Evolutionary conservation across 2,888 invertebrate species (phyloP).

Genomic region (Dichetophora obliterata): DNA sequence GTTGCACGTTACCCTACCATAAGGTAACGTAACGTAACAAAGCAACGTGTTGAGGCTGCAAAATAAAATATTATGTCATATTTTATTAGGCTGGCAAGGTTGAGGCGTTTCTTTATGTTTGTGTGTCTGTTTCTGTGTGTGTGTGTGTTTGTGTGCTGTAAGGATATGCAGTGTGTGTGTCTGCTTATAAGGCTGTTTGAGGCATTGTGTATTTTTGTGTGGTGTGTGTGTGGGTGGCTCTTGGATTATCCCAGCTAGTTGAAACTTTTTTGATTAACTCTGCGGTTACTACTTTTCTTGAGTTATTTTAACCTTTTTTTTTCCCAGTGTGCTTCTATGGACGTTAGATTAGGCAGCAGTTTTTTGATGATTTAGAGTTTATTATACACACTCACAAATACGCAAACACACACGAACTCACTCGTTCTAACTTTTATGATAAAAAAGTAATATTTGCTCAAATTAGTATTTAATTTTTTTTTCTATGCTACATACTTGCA

Average conservation of each 20-base stretch:
- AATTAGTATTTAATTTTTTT: neutral
- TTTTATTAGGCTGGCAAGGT: slow-evolving; percentile 43
- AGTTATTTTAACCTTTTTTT: neutral
- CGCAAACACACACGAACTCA: neutral
- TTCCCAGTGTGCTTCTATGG: neutral
- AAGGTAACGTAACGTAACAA: slow-evolving; percentile 6
- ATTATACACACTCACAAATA: neutral
- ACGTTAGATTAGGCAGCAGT: neutral
- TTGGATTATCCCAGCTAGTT: slow-evolving; percentile 7
- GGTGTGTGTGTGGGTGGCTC: neutral
- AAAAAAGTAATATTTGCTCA: neutral
- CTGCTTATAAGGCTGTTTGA: neutral
- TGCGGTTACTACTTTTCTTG: slow-evolving; percentile 13
- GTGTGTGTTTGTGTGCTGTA: slow-evolving; percentile 46
- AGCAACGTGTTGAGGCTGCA: slow-evolving; percentile 22
- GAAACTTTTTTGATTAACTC: slow-evolving; percentile 33
- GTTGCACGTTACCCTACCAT: neutral
- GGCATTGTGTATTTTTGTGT: neutral
- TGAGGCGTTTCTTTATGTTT: slow-evolving; percentile 40
- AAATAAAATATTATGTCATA: slow-evolving; percentile 49
- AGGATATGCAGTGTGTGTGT: slow-evolving; percentile 38
- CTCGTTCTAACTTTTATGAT: neutral
- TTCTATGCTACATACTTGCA: too few species aligned
- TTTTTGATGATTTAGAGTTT: neutral
- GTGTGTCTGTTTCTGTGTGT: slow-evolving; percentile 43